These are phyloP conservation scores for Choloepus didactylus DNA, from an alignment of 2,797 vertebrate genomes.

Conservation along the genomic window DNA sequence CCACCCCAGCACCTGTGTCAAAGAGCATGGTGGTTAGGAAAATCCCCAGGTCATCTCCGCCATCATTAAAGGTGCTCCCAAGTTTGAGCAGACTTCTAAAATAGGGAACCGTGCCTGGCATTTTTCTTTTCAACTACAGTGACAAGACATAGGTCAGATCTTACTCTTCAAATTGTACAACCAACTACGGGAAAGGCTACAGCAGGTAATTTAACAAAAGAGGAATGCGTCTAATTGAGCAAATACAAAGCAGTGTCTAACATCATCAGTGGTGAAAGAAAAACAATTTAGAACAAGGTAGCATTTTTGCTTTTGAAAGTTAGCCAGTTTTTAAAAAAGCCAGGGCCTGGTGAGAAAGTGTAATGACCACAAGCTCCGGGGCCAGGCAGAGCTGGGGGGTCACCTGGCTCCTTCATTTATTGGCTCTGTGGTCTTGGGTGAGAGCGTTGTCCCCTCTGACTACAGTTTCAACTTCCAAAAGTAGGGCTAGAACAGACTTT, in stretches of 20 bases:
- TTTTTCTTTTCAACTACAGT: not conserved
- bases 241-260: not conserved
- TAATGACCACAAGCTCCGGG: not conserved
- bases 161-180: not conserved
- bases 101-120: not conserved
- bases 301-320: not conserved
- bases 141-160: not conserved
- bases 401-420: not conserved
- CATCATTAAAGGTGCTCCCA: slow-evolving; percentile 58
- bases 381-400: not conserved
- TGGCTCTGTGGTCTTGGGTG: not conserved
- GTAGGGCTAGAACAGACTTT: not conserved
- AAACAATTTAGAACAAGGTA: not conserved
- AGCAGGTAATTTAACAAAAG: not conserved
- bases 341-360: not conserved
- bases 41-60: not conserved
- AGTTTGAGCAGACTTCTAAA: not conserved
- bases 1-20: not conserved
- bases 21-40: not conserved
- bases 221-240: not conserved
- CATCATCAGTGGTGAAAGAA: not conserved
- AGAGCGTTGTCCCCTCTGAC: not conserved
- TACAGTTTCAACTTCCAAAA: slow-evolving; percentile 29
- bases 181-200: not conserved
- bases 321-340: not conserved